These are phyloP conservation scores for Naja naja DNA, from an alignment of 2,113 vertebrate species.

Conservation along the genomic window DNA sequence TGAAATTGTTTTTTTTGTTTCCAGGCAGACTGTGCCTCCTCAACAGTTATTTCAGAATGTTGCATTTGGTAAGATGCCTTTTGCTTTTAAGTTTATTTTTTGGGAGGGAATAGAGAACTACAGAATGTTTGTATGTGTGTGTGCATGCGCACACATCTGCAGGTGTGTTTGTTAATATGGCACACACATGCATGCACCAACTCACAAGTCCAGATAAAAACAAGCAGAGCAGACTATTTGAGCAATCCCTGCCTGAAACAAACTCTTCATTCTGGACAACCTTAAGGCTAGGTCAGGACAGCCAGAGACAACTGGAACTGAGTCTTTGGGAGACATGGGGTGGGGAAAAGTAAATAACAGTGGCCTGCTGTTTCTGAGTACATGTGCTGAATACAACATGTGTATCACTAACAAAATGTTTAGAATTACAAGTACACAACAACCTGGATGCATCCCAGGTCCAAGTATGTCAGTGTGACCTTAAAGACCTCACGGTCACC, in stretches of 20 bases:
- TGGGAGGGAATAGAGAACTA: slow-evolving; percentile 28
- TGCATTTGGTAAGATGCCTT: slow-evolving; percentile 48
- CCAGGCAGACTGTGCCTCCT: slow-evolving; percentile 51
- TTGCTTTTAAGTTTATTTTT: background rate
- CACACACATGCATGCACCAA: background rate
- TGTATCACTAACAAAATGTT: background rate
- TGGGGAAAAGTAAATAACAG: background rate
- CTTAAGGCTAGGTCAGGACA: background rate
- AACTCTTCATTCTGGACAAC: background rate
- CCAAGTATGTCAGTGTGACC: background rate
- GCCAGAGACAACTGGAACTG: background rate
- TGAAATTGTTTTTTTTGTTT: slow-evolving; percentile 51
- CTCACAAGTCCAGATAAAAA: background rate
- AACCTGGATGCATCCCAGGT: background rate
- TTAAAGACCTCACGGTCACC: background rate
- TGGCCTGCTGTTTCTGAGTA: background rate
- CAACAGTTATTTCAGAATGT: slow-evolving; percentile 55
- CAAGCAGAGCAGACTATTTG: background rate
- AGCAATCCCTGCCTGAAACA: background rate
- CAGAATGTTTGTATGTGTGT: background rate
- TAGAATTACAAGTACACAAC: background rate
- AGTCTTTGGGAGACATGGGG: background rate
- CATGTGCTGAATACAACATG: background rate
- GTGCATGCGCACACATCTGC: background rate
- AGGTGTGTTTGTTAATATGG: background rate